phyloP scores from a whole-genome alignment of 2,113 vertebrate genomes.

The Nycticorax nycticorax region DNA sequence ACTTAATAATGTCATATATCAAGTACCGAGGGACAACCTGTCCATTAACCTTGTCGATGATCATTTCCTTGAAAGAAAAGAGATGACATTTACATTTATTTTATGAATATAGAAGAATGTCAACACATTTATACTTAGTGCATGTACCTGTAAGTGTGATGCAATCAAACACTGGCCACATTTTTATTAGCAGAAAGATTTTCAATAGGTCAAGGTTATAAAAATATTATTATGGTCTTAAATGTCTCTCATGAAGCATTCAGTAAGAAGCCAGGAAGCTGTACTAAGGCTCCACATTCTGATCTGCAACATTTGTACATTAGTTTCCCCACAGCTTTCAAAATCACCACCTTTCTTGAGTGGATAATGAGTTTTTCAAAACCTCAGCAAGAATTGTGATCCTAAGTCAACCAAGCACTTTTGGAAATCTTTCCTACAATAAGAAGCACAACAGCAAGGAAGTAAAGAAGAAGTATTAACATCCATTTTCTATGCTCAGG shows the following conservation, averaged over 20 bases:
- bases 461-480: neutral
- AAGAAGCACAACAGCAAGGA: neutral
- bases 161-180: neutral
- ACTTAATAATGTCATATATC: constrained; percentile 99
- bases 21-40: constrained; percentile 94
- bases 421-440: neutral
- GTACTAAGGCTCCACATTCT: neutral
- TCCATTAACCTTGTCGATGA: constrained; percentile 97
- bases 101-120: neutral
- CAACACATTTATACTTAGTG: neutral
- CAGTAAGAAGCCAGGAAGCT: neutral
- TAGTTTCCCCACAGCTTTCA: neutral
- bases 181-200: neutral
- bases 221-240: neutral
- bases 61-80: constrained; percentile 91
- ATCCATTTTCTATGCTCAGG: neutral
- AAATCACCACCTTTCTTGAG: neutral
- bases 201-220: neutral
- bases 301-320: neutral
- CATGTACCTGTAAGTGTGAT: neutral
- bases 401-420: neutral
- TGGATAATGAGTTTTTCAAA: neutral
- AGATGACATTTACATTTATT: neutral
- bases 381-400: neutral
- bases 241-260: neutral